Conservation (phyloP, 2,113 vertebrate species). For the Pimephales promelas region DNA sequence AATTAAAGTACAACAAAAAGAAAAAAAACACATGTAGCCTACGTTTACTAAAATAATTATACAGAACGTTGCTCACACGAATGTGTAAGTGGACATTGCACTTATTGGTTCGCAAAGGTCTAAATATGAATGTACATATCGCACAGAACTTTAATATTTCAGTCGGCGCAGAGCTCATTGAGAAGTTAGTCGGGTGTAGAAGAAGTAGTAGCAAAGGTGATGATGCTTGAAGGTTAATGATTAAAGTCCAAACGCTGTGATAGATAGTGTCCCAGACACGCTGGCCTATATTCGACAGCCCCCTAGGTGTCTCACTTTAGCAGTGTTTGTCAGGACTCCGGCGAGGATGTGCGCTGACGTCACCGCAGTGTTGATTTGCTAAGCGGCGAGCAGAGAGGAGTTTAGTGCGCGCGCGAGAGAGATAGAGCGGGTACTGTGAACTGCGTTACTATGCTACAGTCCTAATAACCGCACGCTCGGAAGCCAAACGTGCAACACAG, state of each 20-base stretch:
- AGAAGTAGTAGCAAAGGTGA: constrained; percentile 35
- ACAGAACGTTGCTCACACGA: background rate
- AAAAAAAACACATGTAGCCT: too few relatives aligned
- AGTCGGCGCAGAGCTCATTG: background rate
- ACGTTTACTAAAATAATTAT: background rate
- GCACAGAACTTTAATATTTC: background rate
- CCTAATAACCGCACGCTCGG: constrained; percentile 72
- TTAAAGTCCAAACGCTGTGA: background rate
- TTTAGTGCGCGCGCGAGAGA: constrained; percentile 83
- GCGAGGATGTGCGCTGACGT: constrained; percentile 81
- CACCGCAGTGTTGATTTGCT: constrained; percentile 90
- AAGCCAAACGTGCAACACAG: constrained; percentile 68
- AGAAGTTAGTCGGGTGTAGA: background rate
- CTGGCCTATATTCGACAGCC: constrained; percentile 74
- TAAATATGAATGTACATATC: too few relatives aligned
- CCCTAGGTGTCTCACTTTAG: constrained; percentile 86
- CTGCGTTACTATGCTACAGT: constrained; percentile 83
- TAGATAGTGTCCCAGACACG: constrained; percentile 45
- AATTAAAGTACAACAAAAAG: too few relatives aligned
- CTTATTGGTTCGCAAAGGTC: background rate
- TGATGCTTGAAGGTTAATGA: constrained; percentile 20
- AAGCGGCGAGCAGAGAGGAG: constrained; percentile 84
- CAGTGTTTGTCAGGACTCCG: constrained; percentile 69
- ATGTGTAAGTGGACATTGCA: background rate
- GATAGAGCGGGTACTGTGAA: constrained; percentile 84